phyloP scores from a whole-genome alignment of 1,140 invertebrate species.

The Magallana gigas region DNA sequence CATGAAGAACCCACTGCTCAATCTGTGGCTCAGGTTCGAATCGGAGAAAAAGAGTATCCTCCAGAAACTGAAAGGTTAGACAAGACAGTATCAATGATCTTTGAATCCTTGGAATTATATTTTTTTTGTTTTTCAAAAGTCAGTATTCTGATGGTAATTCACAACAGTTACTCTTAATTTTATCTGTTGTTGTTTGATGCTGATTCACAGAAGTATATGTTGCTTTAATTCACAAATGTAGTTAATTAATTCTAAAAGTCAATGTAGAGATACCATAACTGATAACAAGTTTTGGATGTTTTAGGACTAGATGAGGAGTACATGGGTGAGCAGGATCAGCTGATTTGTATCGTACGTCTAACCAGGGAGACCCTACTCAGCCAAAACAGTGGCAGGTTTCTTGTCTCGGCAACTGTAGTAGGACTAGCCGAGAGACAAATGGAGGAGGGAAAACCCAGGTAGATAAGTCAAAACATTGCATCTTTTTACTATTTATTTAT shows the following conservation, averaged over 20 bases:
- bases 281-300: neutral
- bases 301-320: constrained; percentile 61
- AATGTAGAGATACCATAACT: no score
- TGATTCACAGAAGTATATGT: no score
- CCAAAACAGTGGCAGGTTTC: constrained; percentile 57
- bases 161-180: no score
- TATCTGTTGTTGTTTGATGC: no score
- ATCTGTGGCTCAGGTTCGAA: constrained; percentile 58
- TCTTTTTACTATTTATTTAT: no score
- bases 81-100: no score
- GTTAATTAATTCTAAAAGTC: no score
- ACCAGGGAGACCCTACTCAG: constrained; percentile 60
- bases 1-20: constrained; percentile 51
- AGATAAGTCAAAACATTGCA: neutral
- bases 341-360: constrained; percentile 60
- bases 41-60: constrained; percentile 56
- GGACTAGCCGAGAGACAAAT: constrained; percentile 69
- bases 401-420: constrained; percentile 59
- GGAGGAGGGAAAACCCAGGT: constrained; percentile 55
- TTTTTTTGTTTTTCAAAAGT: no score
- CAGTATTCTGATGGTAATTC: no score
- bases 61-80: constrained; percentile 54
- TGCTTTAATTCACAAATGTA: no score
- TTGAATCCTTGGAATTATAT: no score
- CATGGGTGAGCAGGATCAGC: constrained; percentile 62